These are phyloP conservation scores for Dasysyrphus albostriatus DNA, from an alignment of 2,888 invertebrate species.

Conservation along the genomic window DNA sequence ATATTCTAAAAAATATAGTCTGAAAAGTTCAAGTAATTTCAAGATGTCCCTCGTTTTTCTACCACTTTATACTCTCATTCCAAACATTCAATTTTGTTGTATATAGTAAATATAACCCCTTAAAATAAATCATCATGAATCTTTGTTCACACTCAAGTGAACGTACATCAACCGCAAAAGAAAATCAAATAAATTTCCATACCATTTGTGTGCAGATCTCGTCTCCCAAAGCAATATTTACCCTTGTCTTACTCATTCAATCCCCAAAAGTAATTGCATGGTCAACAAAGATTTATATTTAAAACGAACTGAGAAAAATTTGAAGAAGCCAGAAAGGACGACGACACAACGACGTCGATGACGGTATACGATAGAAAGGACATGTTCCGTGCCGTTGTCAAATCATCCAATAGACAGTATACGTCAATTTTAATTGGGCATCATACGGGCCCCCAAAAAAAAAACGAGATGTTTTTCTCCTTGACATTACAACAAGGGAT, in stretches of 20 bases:
- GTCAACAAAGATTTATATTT: slow-evolving; percentile 52
- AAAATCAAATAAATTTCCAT: slow-evolving; percentile 65
- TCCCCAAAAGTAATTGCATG: slow-evolving; percentile 71
- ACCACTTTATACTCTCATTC: too few relatives aligned
- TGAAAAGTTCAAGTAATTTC: too few relatives aligned
- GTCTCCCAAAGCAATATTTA: slow-evolving; percentile 48
- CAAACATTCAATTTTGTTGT: too few relatives aligned
- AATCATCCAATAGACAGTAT: slow-evolving; percentile 73
- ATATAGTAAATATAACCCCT: neutral
- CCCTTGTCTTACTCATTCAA: slow-evolving; percentile 61
- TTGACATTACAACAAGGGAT: slow-evolving; percentile 55
- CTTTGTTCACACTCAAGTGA: neutral
- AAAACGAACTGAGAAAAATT: slow-evolving; percentile 29
- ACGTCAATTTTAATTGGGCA: slow-evolving; percentile 74
- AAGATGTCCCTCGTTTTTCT: too few relatives aligned
- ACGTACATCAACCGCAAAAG: slow-evolving; percentile 47
- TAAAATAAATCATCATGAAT: neutral
- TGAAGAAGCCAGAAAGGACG: slow-evolving; percentile 38
- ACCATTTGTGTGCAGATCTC: slow-evolving; percentile 40
- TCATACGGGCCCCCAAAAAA: slow-evolving; percentile 55
- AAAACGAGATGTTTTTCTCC: slow-evolving; percentile 43
- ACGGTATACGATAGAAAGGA: slow-evolving; percentile 4
- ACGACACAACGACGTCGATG: neutral
- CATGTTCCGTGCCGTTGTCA: slow-evolving; percentile 53
- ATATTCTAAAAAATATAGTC: too few relatives aligned